Evolutionary conservation across 1,140 invertebrate species (phyloP), one percentile per base, ranked within the genome.

Genomic region (Caenorhabditis briggsae): DNA sequence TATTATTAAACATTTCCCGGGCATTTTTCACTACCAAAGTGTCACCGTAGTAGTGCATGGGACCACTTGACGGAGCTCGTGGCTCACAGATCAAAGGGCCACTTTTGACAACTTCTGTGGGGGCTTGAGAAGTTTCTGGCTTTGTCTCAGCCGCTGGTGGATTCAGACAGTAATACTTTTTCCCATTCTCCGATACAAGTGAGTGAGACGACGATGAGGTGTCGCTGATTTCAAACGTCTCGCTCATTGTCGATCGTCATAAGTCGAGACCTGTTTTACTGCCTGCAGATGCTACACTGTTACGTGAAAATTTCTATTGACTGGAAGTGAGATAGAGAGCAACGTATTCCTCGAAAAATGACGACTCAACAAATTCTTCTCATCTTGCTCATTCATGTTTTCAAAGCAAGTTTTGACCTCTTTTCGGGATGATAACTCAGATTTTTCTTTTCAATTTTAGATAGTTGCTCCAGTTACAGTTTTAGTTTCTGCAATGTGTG

Each of bases 131-230:
- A 23, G 25, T 65, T 78, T 78, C 20, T 33, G 8, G 8, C 20
- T 2, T 5, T 61, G 11, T 20, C 14, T 43, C n/a, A 50, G n/a
- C 18, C 5, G 33, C 6, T n/a, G 11, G 33, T 70, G 33, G n/a
- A 78, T 50, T 78, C n/a, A 78, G 33, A 23, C 23, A 78, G n/a
- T 78, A 78, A 14, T 78, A 78, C 20, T 41, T 78, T 53, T 50
- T 50, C 2, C 70, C 70, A 16, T 78, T 78, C n/a, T 78, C 70
- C 46, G 70, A 78, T 12, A 78, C n/a, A 20, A 78, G 8, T 7
- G 65, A n/a, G n/a, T 43, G 65, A 6, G 41, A 5, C 18, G 65
- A 18, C 8, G 65, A n/a, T n/a, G 65, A n/a, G 33, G 41, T 48
- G 41, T 14, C 8, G 16, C 41, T 46, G 65, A 46, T 6, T 12